Base-by-base conservation (phyloP, 1,140 invertebrate genomes). In the Mercenaria mercenaria region DNA sequence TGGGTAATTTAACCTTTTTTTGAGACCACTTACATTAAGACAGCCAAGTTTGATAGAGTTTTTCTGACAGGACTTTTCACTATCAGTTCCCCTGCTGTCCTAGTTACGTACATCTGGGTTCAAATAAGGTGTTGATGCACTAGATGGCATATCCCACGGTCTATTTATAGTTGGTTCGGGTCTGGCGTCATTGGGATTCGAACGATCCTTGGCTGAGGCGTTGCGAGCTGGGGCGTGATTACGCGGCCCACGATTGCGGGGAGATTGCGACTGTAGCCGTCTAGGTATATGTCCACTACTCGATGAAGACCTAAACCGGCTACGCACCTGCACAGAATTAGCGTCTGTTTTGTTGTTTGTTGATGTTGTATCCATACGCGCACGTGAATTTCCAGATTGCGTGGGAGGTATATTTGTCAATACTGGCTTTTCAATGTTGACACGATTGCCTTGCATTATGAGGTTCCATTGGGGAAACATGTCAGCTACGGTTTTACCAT, bases 1-100 rank as follows among this genome's bases (percentile, higher is more conserved):
- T 29, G 39, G 18, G 26, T 80, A 80, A 26, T 80, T 80, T 52
- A 80, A n/a, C 15, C n/a, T 56, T 11, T 80, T 52, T 59, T 80
- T 59, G 8, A 80, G 34, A 34, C 77, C 77, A 34, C 52, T 56
- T 56, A 80, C 77, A 80, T 80, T 80, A n/a, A 80, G 26, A 56
- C 47, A 26, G 32, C 77, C 39, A 26, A 52, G 15, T 34, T 80
- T 80, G 10, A 69, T 8, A 39, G 15, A 29, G 39, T 77, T 80
- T 59, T 29, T 59, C 39, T 4, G 8, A 47, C 26, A 15, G n/a
- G 56, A 32, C 34, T n/a, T 29, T 18, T 26, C 23, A 34, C 6
- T 1, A 80, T n/a, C 8, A 47, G 8, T 47, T n/a, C 77, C 77
- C 77, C 77, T 59, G 6, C n/a, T n/a, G 77, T 80, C 50, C 50